A percentile compares a stretch with the other conserved stretches of the same genome.
Evolutionary conservation across 2,113 vertebrate genomes (phyloP).

Genomic region (Narcine bancroftii): DNA sequence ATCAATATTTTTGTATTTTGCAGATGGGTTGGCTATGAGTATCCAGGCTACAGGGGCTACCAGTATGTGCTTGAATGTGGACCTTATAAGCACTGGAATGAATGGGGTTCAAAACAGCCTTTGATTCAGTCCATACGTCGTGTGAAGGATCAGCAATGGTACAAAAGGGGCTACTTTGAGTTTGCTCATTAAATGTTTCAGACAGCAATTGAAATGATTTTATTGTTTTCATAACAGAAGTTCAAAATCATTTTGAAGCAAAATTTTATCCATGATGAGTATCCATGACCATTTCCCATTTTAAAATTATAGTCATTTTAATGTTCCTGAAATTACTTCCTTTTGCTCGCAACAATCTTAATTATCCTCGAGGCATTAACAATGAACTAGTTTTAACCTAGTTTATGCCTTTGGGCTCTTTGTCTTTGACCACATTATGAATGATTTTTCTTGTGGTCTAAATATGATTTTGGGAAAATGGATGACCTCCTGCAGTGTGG

Average conservation of each 20-base stretch:
- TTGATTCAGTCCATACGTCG: constrained; percentile 72
- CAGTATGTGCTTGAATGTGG: constrained; percentile 67
- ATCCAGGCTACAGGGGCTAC: constrained; percentile 70
- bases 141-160: constrained; percentile 70
- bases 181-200: constrained; percentile 47
- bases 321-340: neutral
- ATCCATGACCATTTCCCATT: neutral
- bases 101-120: constrained; percentile 66
- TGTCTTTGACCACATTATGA: neutral
- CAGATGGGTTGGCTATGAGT: constrained; percentile 75
- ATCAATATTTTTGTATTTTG: neutral
- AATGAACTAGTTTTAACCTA: constrained; percentile 24
- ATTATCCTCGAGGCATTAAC: neutral
- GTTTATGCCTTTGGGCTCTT: neutral
- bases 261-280: neutral
- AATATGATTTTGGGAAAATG: constrained; percentile 6
- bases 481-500: no score
- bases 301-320: neutral
- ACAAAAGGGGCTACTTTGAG: constrained; percentile 65
- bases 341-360: neutral
- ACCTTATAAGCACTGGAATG: constrained; percentile 67
- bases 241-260: neutral
- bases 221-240: constrained; percentile 36
- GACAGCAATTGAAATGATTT: constrained; percentile 29
- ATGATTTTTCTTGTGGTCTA: neutral